These are phyloP conservation scores for Myotis pilosus DNA, from an alignment of 2,797 vertebrate genomes.

Conservation along the genomic window DNA sequence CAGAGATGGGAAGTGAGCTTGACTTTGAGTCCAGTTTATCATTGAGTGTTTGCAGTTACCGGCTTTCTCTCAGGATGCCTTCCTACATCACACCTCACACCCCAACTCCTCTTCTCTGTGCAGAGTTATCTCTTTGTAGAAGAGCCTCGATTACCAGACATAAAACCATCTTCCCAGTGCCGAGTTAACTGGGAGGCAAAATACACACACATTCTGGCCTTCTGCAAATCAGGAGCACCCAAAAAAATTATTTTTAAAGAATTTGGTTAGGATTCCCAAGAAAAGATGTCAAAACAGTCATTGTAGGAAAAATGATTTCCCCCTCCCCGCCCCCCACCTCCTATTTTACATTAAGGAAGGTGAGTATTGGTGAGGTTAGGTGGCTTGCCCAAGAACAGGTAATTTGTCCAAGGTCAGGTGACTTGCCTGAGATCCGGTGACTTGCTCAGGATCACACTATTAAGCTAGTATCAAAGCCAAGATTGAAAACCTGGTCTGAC, in stretches of 20 bases:
- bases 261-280: not conserved
- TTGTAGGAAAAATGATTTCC: not conserved
- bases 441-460: not conserved
- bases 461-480: not conserved
- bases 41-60: not conserved
- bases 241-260: conserved; percentile 9
- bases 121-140: not conserved
- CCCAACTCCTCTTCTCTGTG: not conserved
- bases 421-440: not conserved
- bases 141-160: not conserved
- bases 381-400: not conserved
- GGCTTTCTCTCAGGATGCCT: not conserved
- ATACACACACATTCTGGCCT: not conserved
- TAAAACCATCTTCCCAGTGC: not conserved
- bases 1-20: not conserved
- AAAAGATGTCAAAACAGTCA: not conserved
- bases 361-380: not conserved
- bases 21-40: not conserved
- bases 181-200: not conserved
- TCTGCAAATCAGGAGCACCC: not conserved
- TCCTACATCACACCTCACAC: not conserved
- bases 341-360: not conserved
- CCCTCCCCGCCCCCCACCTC: too few relatives aligned
- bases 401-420: not conserved
- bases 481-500: not conserved